Percentiles rank a stretch among this genome's conserved stretches.
Conservation (phyloP, 2,113 vertebrate species). For the Lampris megalopsis region DNA sequence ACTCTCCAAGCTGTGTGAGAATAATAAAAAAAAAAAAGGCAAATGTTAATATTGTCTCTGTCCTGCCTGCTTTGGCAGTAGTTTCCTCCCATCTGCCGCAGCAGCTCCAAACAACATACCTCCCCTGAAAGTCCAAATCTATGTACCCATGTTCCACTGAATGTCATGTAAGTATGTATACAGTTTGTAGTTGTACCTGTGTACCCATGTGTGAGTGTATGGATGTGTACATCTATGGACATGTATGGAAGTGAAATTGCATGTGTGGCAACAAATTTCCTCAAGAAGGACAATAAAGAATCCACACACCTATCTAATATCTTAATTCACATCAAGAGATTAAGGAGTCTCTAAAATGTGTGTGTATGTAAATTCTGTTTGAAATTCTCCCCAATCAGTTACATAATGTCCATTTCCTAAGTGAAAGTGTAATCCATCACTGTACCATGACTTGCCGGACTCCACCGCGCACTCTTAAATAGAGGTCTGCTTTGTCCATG, state of each 20-base stretch:
- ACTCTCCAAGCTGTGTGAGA: slow-evolving; percentile 85
- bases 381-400: not conserved
- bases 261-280: no score
- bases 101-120: no score
- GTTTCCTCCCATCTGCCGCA: no score
- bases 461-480: slow-evolving; percentile 86
- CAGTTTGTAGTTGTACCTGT: no score
- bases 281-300: no score
- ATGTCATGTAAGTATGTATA: no score
- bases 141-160: no score
- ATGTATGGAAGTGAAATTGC: no score
- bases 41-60: not conserved
- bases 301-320: not conserved
- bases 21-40: slow-evolving; percentile 3
- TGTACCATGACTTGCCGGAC: slow-evolving; percentile 90
- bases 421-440: not conserved
- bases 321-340: not conserved
- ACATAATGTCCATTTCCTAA: not conserved
- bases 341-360: not conserved
- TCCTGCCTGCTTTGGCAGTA: no score
- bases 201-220: no score
- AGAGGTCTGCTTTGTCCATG: slow-evolving; percentile 87
- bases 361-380: not conserved
- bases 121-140: no score
- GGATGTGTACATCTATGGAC: no score